Base-by-base conservation (phyloP, 2,797 vertebrate genomes). In the Acrossocheilus wenchowensis region DNA sequence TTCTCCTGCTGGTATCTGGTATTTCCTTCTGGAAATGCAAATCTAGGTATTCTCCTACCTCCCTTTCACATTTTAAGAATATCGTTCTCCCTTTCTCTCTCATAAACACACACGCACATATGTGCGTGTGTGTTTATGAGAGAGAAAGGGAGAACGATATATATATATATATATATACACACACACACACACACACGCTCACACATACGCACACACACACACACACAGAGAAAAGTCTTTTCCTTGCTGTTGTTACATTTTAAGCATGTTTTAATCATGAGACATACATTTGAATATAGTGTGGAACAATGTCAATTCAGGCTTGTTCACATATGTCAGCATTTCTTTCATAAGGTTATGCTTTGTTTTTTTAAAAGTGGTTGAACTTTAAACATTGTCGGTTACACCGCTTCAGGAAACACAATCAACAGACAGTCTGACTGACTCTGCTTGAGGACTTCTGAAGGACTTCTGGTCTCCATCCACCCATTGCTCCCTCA, bases 11-110 rank as follows among this genome's bases (percentile, higher is more conserved):
- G 1, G 57, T 50, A 78, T 78, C 19, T 78, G 75, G 19, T 23
- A 57, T 78, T 78, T 78, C 52, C 11, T 78, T 57, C 2, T 57
- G 50, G 21, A 78, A 57, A 39, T 78, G 50, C 75, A 36, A 78
- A 57, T 78, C 19, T 78, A 57, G 11, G 12, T 78, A 23, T 75
- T 52, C 26, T 39, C 30, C 74, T 19, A 23, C 11, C 75, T 57
- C 11, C 34, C 34, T 54, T 77, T 36, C 36, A 54, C 12, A 54
- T 54, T 78, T 78, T 57, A 57, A 36, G 11, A 57, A n/a, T 57
- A 14, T n/a, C 5, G 14, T 57, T 78, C 30, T 36, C 50, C 5
- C 19, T 77, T 23, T 54, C 50, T 52, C 26, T 52, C 45, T 19
- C 45, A 77, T 12, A 21, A 34, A 75, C 15, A 36, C 10, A 77